These are phyloP conservation scores for Danio albolineatus DNA, from an alignment of 2,797 vertebrate genomes.

Conservation along the genomic window DNA sequence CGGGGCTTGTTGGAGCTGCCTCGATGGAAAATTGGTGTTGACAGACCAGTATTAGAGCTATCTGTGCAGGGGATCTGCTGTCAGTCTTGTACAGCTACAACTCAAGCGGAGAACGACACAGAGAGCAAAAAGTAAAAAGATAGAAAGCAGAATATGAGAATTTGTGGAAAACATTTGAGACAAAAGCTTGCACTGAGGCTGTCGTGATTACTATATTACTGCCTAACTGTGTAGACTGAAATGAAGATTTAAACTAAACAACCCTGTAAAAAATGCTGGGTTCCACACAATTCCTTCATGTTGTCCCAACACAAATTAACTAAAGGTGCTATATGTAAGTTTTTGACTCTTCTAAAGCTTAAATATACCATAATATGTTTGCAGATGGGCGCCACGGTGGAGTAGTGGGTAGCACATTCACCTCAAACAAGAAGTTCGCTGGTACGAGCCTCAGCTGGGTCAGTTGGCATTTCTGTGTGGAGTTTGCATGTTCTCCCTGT, in stretches of 20 bases:
- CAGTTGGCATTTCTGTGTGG: no score
- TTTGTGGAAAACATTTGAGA: constrained; percentile 33
- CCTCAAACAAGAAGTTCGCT: no score
- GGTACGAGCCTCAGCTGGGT: no score
- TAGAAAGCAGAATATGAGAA: constrained; percentile 39
- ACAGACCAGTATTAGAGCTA: constrained; percentile 75
- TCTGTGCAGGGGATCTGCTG: constrained; percentile 64
- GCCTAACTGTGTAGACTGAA: not conserved
- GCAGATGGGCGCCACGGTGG: no score
- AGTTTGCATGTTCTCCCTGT: no score
- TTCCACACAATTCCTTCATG: no score
- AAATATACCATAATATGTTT: no score
- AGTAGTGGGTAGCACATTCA: no score
- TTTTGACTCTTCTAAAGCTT: no score
- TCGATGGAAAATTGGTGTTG: constrained; percentile 71
- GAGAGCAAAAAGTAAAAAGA: constrained; percentile 41
- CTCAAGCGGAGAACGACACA: constrained; percentile 49
- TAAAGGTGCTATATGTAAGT: no score
- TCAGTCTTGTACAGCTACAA: constrained; percentile 68
- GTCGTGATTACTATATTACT: not conserved
- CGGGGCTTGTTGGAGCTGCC: constrained; percentile 63
- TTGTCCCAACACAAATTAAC: no score
- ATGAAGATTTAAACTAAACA: not conserved
- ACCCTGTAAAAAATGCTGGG: no score
- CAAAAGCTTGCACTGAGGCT: not conserved